phyloP scores from a whole-genome alignment of 2,113 vertebrate genomes.

The Procavia capensis region DNA sequence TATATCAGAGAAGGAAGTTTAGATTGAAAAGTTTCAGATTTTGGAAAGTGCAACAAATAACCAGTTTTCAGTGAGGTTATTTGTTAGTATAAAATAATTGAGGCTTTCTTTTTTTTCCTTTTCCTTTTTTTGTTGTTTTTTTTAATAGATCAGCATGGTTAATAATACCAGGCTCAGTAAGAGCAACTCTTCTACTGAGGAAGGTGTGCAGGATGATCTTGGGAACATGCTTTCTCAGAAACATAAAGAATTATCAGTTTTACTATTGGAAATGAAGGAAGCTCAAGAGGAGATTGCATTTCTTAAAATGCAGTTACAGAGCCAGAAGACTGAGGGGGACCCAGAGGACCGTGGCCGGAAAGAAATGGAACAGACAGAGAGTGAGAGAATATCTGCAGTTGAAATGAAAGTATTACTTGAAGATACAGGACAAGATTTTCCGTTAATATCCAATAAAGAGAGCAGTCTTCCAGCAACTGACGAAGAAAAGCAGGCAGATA shows the following conservation, averaged over 20 bases:
- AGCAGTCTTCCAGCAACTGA: neutral
- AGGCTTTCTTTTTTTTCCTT: neutral
- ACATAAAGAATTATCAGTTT: constrained; percentile 84
- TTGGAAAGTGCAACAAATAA: constrained; percentile 24
- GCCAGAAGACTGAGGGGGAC: constrained; percentile 1
- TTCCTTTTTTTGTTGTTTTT: neutral
- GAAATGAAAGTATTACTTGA: neutral
- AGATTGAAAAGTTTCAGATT: neutral
- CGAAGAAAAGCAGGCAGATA: constrained; percentile 50
- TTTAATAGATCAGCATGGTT: constrained; percentile 69
- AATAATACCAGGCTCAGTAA: constrained; percentile 12
- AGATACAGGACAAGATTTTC: constrained; percentile 46
- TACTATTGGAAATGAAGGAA: constrained; percentile 88
- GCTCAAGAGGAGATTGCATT: constrained; percentile 87
- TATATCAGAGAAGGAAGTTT: constrained; percentile 11
- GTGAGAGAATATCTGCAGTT: neutral
- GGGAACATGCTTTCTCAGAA: constrained; percentile 83
- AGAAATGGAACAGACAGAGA: constrained; percentile 49
- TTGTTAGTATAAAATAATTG: constrained; percentile 17
- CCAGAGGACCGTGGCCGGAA: constrained; percentile 36
- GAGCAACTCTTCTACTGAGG: constrained; percentile 54
- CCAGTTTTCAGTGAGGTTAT: neutral
- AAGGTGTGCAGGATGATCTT: constrained; percentile 36
- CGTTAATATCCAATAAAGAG: constrained; percentile 8
- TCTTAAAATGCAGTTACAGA: constrained; percentile 85